A percentile compares a stretch with the other conserved stretches of the same genome.
Conservation (phyloP, 2,113 vertebrate species). For the Cololabis saira region DNA sequence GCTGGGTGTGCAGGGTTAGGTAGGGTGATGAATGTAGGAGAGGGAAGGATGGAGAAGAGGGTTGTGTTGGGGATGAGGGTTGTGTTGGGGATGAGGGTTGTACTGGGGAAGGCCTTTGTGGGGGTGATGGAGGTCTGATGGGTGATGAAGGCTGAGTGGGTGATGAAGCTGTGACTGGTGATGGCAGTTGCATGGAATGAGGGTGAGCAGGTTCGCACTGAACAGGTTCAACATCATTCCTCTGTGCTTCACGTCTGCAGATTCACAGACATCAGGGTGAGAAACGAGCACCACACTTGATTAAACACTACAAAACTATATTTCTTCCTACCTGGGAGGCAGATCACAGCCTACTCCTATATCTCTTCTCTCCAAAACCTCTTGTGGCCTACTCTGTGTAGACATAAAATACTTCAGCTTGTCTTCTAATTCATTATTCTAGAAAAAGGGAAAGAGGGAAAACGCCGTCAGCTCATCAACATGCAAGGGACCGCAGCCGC, state of each 20-base stretch:
- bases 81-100: not conserved
- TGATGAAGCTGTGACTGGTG: not conserved
- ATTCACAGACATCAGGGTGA: conserved; percentile 55
- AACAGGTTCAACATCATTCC: conserved; percentile 47
- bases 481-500: conserved; percentile 58
- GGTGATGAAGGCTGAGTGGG: conserved; percentile 5
- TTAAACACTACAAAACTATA: not conserved
- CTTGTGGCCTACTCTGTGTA: conserved; percentile 77
- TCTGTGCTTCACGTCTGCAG: conserved; percentile 62
- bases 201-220: conserved; percentile 35
- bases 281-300: conserved; percentile 19
- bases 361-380: conserved; percentile 85
- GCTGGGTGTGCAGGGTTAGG: conserved; percentile 27
- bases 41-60: conserved; percentile 5
- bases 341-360: conserved; percentile 89
- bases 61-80: not conserved
- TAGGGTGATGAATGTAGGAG: conserved; percentile 21
- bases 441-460: conserved; percentile 77
- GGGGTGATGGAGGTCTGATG: not conserved
- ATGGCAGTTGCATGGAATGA: conserved; percentile 17
- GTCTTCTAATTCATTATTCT: conserved; percentile 99
- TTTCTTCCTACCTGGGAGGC: conserved; percentile 84
- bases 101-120: not conserved
- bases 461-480: conserved; percentile 73
- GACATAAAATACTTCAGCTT: conserved; percentile 93